Percentiles rank a stretch among this genome's conserved stretches.
Evolutionary conservation across 2,888 invertebrate genomes (phyloP).

Genomic region (Cephus sareptanus): DNA sequence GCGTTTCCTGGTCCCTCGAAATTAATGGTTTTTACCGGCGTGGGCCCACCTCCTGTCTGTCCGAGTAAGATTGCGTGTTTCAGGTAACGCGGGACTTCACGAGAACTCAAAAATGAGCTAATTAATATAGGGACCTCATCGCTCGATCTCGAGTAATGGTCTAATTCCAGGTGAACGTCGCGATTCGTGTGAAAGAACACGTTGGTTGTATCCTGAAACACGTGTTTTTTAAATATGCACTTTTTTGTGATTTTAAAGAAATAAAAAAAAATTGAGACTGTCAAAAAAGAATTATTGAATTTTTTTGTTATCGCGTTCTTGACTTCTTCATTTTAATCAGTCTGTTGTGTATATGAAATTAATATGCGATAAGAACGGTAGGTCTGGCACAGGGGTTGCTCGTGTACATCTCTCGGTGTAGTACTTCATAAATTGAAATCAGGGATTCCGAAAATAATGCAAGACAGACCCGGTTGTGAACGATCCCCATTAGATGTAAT

Average conservation of each 20-base stretch:
- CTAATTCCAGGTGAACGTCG: neutral
- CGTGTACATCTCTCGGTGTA: neutral
- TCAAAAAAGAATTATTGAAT: neutral
- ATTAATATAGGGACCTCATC: neutral
- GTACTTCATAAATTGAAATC: constrained; percentile 35
- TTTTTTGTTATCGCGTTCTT: neutral
- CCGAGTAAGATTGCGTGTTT: neutral
- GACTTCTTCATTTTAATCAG: neutral
- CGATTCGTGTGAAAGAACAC: neutral
- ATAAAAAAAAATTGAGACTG: neutral
- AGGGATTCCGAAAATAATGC: constrained; percentile 45
- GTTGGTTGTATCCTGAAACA: neutral
- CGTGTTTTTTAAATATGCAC: neutral
- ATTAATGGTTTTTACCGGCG: neutral
- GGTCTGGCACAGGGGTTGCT: neutral
- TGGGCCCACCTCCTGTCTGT: neutral
- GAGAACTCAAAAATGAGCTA: neutral
- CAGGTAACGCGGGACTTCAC: neutral
- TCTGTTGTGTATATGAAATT: neutral
- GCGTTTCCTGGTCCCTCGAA: neutral
- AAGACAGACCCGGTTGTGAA: constrained; percentile 46
- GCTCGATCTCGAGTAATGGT: neutral
- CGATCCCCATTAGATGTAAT: constrained; percentile 60
- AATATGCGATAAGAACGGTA: neutral
- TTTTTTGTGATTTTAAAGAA: neutral